Base-by-base conservation (phyloP, 2,888 invertebrate species). In the Brenthis ino region DNA sequence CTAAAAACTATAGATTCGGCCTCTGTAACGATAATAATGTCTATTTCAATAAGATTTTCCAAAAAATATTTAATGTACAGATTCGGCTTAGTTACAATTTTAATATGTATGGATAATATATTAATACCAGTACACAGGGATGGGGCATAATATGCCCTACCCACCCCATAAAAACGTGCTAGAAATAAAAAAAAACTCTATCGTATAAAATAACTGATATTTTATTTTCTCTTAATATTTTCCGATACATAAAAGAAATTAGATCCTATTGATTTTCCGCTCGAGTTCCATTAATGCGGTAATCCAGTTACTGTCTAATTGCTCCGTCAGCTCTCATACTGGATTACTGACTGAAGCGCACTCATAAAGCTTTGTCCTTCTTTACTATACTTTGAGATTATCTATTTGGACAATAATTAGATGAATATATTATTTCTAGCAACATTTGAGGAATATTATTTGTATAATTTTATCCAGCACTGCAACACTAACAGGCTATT, bases 251-350 rank as follows among this genome's bases (percentile, higher is more conserved):
- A 54, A 65, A 68, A 58, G 71, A 54, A 48, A 64, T 65, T 51
- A 58, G 65, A 64, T 56, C 48, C 65, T 70, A 70, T 72, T 70
- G 72, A 72, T 68, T 70, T 72, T 68, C 55, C 64, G 51, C 66
- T 68, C 72, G 65, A 70, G 70, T 70, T 68, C 70, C 58, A 68
- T 72, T 72, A 72, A 70, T 72, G 60, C 66, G 60, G 64, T 72
- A 70, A 72, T 70, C 72, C 66, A 60, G 65, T 72, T 72, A 72
- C 70, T 55, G 63, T 70, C 66, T 72, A 70, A 72, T 70, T 70
- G 70, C 68, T 70, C 58, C 61, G 65, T 70, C 68, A 68, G 70
- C 70, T 72, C 68, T 72, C 58, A 66, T 68, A 54, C 64, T 68
- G 70, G 70, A 72, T 72, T 72, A 70, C 58, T 64, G 60, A 61